Evolutionary conservation across 2,113 vertebrate genomes (phyloP).

Genomic region (Campylomormyrus numenius): DNA sequence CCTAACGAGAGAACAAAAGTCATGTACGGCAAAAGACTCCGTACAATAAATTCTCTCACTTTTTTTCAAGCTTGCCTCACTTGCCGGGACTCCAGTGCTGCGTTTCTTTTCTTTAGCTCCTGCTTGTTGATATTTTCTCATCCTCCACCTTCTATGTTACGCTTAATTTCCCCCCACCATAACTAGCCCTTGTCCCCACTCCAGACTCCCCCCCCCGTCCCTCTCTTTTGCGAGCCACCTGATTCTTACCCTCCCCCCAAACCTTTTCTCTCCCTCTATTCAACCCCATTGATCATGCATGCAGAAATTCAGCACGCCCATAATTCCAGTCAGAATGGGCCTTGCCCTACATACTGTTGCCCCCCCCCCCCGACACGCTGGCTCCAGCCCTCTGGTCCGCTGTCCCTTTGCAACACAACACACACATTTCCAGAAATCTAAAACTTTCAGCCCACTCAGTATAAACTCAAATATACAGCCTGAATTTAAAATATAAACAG

Average conservation of each 20-base stretch:
- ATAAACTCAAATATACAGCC: neutral
- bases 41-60: neutral
- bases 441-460: conserved; percentile 14
- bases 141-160: neutral
- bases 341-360: conserved; percentile 67
- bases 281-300: conserved; percentile 69
- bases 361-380: conserved; percentile 8
- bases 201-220: neutral
- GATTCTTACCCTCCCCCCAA: conserved; percentile 19
- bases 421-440: conserved; percentile 30
- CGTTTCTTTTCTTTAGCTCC: neutral
- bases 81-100: neutral
- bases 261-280: conserved; percentile 41
- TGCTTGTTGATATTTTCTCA: neutral
- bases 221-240: conserved; percentile 6
- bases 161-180: neutral
- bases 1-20: conserved; percentile 24
- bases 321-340: conserved; percentile 53
- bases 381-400: conserved; percentile 25
- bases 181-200: neutral
- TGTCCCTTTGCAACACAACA: conserved; percentile 19
- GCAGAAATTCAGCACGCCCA: conserved; percentile 65
- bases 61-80: neutral
- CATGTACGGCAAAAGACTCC: conserved; percentile 12
- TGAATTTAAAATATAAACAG: neutral